Evolutionary conservation across 2,797 vertebrate species (phyloP).

Genomic region (Clarias fuscus): DNA sequence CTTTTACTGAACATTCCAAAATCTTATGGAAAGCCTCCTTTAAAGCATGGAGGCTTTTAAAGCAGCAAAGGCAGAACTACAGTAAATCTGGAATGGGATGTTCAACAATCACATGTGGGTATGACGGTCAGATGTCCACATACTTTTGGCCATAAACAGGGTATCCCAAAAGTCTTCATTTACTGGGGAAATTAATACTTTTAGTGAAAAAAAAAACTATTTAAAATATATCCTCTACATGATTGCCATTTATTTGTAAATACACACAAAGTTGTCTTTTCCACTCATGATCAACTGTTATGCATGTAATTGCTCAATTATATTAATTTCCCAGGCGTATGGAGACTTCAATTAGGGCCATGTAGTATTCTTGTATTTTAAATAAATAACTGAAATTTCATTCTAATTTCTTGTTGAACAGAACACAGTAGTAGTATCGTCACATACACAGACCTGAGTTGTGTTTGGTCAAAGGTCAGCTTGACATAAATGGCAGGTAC

Average conservation of each 20-base stretch:
- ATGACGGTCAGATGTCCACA: neutral
- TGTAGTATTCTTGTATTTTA: conserved; percentile 57
- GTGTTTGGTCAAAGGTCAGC: conserved; percentile 56
- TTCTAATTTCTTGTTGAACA: conserved; percentile 67
- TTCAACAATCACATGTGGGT: neutral
- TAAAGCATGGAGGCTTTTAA: neutral
- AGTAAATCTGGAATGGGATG: neutral
- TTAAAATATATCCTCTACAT: too few relatives aligned
- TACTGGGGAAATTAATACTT: too few relatives aligned
- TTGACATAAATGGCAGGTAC: conserved; percentile 15
- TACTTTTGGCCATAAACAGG: neutral
- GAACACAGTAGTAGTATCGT: conserved; percentile 75
- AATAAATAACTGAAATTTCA: conserved; percentile 74
- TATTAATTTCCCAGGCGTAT: too few relatives aligned
- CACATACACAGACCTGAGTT: conserved; percentile 57
- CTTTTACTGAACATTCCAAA: conserved; percentile 1
- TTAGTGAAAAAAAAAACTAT: too few relatives aligned
- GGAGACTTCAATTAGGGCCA: too few relatives aligned
- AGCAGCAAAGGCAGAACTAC: neutral
- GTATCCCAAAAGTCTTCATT: too few relatives aligned
- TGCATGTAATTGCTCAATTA: too few relatives aligned
- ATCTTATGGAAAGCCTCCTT: neutral
- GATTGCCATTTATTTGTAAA: too few relatives aligned
- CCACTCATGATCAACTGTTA: too few relatives aligned
- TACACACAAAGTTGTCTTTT: too few relatives aligned